These are phyloP conservation scores for Sander vitreus DNA, from an alignment of 2,113 vertebrate genomes.

Conservation along the genomic window DNA sequence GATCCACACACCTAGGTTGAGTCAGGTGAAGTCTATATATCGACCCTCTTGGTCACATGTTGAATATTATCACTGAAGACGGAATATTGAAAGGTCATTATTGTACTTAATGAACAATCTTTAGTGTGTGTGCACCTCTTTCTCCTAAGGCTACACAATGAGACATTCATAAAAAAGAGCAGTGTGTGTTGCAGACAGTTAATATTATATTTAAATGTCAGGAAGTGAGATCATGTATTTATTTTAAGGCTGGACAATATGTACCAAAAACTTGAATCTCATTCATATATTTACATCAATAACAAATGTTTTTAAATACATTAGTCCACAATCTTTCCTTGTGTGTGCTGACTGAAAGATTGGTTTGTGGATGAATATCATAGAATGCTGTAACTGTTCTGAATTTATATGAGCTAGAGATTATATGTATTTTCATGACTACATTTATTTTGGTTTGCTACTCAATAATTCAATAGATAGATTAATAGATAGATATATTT, in stretches of 20 bases:
- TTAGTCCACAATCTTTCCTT: too few species aligned
- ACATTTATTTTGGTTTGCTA: not conserved
- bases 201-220: not conserved
- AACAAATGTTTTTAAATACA: not conserved
- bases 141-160: not conserved
- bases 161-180: not conserved
- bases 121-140: not conserved
- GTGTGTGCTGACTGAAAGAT: not conserved
- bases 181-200: not conserved
- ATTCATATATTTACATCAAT: not conserved
- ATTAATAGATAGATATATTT: not conserved
- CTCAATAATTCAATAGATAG: not conserved
- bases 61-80: too few species aligned
- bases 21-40: too few species aligned
- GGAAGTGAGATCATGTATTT: too few species aligned
- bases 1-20: too few species aligned
- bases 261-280: too few species aligned
- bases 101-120: too few species aligned
- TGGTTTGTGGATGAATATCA: not conserved
- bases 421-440: not conserved
- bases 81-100: too few species aligned
- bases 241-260: not conserved
- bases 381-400: not conserved
- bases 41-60: too few species aligned
- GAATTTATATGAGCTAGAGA: not conserved